Evolutionary conservation across 2,888 invertebrate genomes (phyloP), one percentile per base, ranked within the genome.

Genomic region (Heliconius erato): DNA sequence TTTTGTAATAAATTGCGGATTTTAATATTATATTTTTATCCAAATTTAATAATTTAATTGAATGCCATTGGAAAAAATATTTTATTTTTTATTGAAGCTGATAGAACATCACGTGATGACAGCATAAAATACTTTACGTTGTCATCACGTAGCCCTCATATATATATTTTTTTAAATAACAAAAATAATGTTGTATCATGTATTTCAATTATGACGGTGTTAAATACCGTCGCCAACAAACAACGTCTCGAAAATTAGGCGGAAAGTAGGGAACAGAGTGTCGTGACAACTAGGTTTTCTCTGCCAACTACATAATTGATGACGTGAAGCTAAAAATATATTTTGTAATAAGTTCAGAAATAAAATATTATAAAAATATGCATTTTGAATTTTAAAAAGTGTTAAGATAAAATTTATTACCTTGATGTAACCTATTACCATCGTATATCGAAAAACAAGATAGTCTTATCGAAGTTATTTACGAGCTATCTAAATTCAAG

Each of bases 401-500:
- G 26, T 26, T 71, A n/a, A 71, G 12, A 19, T 71, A 12, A 40
- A n/a, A 71, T 71, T 71, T 71, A 71, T 72, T 72, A 72, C 74
- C 59, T 59, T 54, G 59, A 4, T 35, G 32, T 44, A 28, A 67
- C 19, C 28, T 35, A 44, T 59, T 79, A 74, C 69, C 26, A 54
- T 28, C 59, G 16, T 65, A 72, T 68, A 77, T 77, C 74, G 54
- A 76, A 40, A 84, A 86, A 87, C 54, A 63, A 80, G 81, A 82
- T 74, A 84, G 79, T 79, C 83, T 82, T 85, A 84, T 85, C 84
- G 65, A 71, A 80, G 87, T 88, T 88, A 88, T 88, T 88, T 88
- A 87, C 88, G 88, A 87, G 87, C 88, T 87, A 88, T 90, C 88
- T 87, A 88, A 90, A 91, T 91, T 90, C 87, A 86, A 88, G 87